A percentile compares a stretch with the other conserved stretches of the same genome.
Conservation (phyloP, 2,888 invertebrate genomes). For the Horisme vitalbata region DNA sequence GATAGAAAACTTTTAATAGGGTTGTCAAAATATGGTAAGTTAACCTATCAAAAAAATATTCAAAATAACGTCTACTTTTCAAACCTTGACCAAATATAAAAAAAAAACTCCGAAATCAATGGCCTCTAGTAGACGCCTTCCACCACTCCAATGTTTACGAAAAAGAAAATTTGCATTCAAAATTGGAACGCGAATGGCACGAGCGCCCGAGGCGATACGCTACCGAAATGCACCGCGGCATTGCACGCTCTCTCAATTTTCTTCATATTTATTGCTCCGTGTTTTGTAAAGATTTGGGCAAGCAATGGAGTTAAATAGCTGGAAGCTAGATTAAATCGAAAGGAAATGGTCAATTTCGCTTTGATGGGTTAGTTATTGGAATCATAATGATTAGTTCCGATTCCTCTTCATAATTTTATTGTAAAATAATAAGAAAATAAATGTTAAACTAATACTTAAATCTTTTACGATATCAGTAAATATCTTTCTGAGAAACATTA, state of each 20-base stretch:
- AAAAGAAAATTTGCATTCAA: slow-evolving; percentile 72
- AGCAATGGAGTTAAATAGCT: slow-evolving; percentile 21
- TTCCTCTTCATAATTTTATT: slow-evolving; percentile 11
- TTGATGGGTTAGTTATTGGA: slow-evolving; percentile 19
- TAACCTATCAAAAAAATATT: too few relatives aligned
- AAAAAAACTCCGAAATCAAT: slow-evolving; percentile 24
- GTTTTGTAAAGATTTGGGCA: slow-evolving; percentile 16
- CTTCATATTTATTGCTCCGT: slow-evolving; percentile 25
- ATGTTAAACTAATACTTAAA: too few relatives aligned
- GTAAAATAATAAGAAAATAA: too few relatives aligned
- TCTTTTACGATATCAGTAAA: too few relatives aligned
- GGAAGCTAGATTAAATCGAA: slow-evolving; percentile 27
- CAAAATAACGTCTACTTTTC: too few relatives aligned
- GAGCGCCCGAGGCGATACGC: slow-evolving; percentile 70
- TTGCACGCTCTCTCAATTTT: slow-evolving; percentile 44
- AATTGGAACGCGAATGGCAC: slow-evolving; percentile 77
- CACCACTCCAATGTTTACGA: slow-evolving; percentile 47
- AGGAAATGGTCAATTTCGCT: slow-evolving; percentile 31
- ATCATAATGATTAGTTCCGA: slow-evolving; percentile 17
- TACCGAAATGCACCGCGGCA: slow-evolving; percentile 58
- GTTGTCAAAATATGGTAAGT: too few relatives aligned
- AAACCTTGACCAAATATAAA: too few relatives aligned
- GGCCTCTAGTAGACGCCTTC: slow-evolving; percentile 23
- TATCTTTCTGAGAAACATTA: too few relatives aligned
- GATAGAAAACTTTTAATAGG: too few relatives aligned